These are phyloP conservation scores for Pygocentrus nattereri DNA, from an alignment of 2,797 vertebrate species.

Conservation along the genomic window DNA sequence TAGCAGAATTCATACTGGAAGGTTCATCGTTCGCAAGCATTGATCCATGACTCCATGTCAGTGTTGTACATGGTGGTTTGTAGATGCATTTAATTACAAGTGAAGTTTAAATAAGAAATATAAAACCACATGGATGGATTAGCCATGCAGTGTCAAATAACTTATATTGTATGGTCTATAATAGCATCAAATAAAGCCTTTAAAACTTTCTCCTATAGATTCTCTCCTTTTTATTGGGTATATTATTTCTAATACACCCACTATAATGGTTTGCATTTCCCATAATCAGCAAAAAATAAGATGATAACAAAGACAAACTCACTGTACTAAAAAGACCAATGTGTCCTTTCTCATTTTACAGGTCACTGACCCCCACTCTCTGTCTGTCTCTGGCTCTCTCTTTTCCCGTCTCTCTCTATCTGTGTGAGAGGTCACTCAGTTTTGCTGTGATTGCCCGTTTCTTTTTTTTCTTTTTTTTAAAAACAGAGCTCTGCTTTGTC, in stretches of 20 bases:
- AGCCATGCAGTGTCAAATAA: background rate
- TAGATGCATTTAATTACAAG: background rate
- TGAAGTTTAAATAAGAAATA: background rate
- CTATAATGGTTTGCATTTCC: background rate
- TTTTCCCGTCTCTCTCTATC: background rate
- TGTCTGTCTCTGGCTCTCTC: background rate
- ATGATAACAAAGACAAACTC: slow-evolving; percentile 37
- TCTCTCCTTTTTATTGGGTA: background rate
- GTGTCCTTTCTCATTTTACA: slow-evolving; percentile 48
- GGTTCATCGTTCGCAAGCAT: background rate
- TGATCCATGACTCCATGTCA: background rate
- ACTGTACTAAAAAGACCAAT: slow-evolving; percentile 24
- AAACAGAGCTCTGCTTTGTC: slow-evolving; percentile 4
- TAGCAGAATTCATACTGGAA: background rate
- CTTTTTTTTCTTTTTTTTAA: too few species aligned
- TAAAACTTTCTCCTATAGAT: background rate
- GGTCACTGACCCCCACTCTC: slow-evolving; percentile 14
- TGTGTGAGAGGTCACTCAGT: slow-evolving; percentile 1
- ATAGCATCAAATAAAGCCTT: background rate
- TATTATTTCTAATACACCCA: slow-evolving; percentile 1
- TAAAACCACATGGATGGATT: background rate
- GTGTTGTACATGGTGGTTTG: background rate
- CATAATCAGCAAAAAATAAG: slow-evolving; percentile 42
- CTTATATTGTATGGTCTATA: background rate
- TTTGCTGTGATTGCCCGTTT: slow-evolving; percentile 24